Percentiles rank a stretch among this genome's conserved stretches.
Conservation (phyloP, 2,888 invertebrate species). For the Lamproptera curius region DNA sequence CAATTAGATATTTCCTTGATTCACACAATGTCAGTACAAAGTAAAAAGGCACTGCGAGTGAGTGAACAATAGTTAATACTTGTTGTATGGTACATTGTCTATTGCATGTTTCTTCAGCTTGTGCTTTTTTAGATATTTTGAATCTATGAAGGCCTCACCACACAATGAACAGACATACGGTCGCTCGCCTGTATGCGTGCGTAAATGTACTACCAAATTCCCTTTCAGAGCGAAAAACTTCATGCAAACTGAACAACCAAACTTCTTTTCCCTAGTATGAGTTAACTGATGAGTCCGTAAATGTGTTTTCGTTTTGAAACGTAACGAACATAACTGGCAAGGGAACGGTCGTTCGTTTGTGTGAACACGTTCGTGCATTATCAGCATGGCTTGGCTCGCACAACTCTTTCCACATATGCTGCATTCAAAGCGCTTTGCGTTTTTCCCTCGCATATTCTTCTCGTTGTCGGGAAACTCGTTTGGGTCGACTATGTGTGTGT, state of each 20-base stretch:
- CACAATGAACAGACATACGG: conserved; percentile 69
- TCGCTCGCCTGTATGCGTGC: conserved; percentile 72
- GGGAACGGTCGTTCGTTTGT: conserved; percentile 70
- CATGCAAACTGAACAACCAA: conserved; percentile 74
- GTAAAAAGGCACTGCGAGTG: not conserved
- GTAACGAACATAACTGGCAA: conserved; percentile 61
- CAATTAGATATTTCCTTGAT: too few relatives aligned
- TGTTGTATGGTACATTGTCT: conserved; percentile 64
- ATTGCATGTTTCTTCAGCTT: conserved; percentile 67
- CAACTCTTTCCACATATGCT: conserved; percentile 63
- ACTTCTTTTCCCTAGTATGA: conserved; percentile 71
- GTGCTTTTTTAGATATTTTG: conserved; percentile 73
- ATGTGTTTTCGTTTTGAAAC: conserved; percentile 73
- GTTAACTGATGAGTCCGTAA: conserved; percentile 70
- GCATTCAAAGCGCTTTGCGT: conserved; percentile 60
- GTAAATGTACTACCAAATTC: conserved; percentile 67
- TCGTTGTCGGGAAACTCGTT: conserved; percentile 54
- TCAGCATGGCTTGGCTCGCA: conserved; percentile 68
- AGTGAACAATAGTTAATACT: conserved; percentile 37
- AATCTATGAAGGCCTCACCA: conserved; percentile 71
- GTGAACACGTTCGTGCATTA: conserved; percentile 73
- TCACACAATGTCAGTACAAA: too few relatives aligned
- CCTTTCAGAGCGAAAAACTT: conserved; percentile 74
- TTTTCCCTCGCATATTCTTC: conserved; percentile 45
- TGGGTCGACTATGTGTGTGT: conserved; percentile 54